Percentiles rank a stretch among this genome's conserved stretches.
Evolutionary conservation across 2,888 invertebrate species (phyloP).

Genomic region (Alloplasta piceator): DNA sequence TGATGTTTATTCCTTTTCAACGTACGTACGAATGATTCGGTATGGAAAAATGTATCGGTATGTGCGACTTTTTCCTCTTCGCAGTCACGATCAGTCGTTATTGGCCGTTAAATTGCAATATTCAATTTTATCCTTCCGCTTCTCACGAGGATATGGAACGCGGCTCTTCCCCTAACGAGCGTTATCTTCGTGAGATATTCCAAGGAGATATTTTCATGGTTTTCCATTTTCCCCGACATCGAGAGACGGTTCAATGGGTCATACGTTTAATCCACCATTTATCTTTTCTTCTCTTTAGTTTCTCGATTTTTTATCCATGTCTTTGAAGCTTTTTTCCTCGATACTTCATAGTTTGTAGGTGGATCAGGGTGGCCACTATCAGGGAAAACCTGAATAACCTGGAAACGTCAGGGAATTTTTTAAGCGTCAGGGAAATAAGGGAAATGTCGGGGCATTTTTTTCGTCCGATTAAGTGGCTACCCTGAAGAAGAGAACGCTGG

Average conservation of each 20-base stretch:
- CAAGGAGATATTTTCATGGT: background rate
- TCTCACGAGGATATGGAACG: background rate
- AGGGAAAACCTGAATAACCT: too few species aligned
- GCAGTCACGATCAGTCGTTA: background rate
- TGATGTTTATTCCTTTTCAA: too few species aligned
- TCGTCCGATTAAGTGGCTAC: too few species aligned
- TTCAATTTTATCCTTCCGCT: background rate
- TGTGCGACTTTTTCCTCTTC: background rate
- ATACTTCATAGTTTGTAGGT: too few species aligned
- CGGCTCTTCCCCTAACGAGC: background rate
- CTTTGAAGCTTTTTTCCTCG: too few species aligned
- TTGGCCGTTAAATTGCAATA: conserved; percentile 9
- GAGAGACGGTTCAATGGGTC: background rate
- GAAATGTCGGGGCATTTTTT: too few species aligned
- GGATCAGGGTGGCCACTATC: too few species aligned
- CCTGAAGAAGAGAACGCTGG: too few species aligned
- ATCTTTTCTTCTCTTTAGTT: background rate
- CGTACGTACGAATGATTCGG: too few species aligned
- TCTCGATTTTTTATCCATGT: background rate
- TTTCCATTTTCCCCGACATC: background rate
- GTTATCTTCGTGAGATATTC: background rate
- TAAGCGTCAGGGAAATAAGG: too few species aligned
- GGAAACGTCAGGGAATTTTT: too few species aligned
- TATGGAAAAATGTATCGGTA: too few species aligned
- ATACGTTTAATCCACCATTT: background rate